phyloP scores from a whole-genome alignment of 92 coral and sea anemone species.

The Bergia sp. region DNA sequence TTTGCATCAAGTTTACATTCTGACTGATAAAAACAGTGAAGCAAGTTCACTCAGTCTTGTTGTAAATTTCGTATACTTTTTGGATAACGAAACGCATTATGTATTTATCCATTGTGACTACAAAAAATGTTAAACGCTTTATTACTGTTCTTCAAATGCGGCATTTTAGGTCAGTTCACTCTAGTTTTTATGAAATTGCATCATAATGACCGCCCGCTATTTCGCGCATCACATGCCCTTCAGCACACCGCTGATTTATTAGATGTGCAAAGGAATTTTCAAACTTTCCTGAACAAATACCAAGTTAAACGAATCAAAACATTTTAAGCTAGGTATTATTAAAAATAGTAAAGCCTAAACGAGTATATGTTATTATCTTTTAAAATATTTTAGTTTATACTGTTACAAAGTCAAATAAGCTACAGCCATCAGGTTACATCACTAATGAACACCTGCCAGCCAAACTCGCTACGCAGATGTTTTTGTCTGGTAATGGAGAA shows the following conservation, averaged over 20 bases:
- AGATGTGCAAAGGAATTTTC: not conserved
- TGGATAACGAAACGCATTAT: not conserved
- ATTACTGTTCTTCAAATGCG: not conserved
- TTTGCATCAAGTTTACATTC: not conserved
- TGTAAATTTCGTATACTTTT: not conserved
- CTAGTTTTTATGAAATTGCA: not conserved
- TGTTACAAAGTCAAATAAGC: not conserved
- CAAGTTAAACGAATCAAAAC: not conserved
- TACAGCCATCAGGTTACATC: not conserved
- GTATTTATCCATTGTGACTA: too few relatives aligned
- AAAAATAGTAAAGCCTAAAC: not conserved
- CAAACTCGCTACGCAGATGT: not conserved
- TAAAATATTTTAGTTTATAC: too few relatives aligned
- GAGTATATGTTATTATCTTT: too few relatives aligned
- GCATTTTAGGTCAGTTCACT: not conserved
- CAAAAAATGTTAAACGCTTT: not conserved
- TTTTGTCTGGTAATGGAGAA: not conserved
- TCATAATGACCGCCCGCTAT: not conserved
- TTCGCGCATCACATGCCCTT: not conserved
- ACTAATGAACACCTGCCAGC: conserved; percentile 5
- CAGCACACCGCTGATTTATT: not conserved
- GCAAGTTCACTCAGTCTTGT: not conserved
- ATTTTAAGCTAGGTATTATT: not conserved
- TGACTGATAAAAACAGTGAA: not conserved
- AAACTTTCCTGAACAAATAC: not conserved